Percentiles rank a stretch among this genome's conserved stretches.
Evolutionary conservation across 2,797 vertebrate genomes (phyloP).

Genomic region (Harpagifer antarcticus): DNA sequence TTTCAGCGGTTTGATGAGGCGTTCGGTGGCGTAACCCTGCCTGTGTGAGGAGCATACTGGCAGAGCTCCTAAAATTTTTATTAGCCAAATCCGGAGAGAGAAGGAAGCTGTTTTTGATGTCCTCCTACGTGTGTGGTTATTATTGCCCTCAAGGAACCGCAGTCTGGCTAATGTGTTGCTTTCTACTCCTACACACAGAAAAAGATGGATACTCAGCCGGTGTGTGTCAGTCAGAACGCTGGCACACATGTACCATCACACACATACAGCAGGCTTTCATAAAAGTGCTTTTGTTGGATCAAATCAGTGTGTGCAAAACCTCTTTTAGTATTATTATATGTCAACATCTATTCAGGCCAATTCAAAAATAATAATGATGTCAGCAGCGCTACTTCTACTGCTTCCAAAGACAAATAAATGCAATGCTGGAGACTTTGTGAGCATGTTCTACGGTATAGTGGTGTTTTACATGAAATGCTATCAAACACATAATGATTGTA

Average conservation of each 20-base stretch:
- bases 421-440: neutral
- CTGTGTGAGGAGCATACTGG: slow-evolving; percentile 48
- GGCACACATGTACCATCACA: slow-evolving; percentile 34
- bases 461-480: neutral
- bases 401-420: neutral
- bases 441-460: neutral
- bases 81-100: slow-evolving; percentile 73
- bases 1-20: slow-evolving; percentile 50
- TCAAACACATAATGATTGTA: neutral
- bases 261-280: slow-evolving; percentile 48
- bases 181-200: slow-evolving; percentile 77
- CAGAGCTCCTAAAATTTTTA: slow-evolving; percentile 72
- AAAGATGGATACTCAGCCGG: slow-evolving; percentile 50
- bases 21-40: slow-evolving; percentile 39
- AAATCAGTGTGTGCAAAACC: slow-evolving; percentile 43
- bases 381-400: neutral
- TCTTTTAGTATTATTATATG: neutral
- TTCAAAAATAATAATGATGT: neutral
- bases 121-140: slow-evolving; percentile 79
- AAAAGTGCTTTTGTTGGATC: slow-evolving; percentile 54
- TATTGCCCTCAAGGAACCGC: slow-evolving; percentile 74
- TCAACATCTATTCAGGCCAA: neutral
- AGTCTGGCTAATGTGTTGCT: slow-evolving; percentile 80
- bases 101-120: slow-evolving; percentile 72
- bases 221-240: slow-evolving; percentile 17